Evolutionary conservation across 2,113 vertebrate species (phyloP), one percentile per base, ranked within the genome.

Genomic region (Ia io): DNA sequence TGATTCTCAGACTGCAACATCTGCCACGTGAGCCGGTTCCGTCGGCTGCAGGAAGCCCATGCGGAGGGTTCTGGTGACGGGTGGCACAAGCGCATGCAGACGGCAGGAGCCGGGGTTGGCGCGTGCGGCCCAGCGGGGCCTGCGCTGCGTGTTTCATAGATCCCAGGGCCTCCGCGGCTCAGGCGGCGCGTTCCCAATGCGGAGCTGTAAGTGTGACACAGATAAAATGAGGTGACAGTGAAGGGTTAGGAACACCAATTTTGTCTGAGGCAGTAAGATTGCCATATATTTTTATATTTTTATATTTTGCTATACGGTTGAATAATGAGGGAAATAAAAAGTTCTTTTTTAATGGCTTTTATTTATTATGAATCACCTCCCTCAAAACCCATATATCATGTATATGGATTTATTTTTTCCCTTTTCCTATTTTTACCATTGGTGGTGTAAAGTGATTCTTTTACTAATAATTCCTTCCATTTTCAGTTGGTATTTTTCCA

Each of bases 21-120:
- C 65, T 87, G 13, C 44, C 28, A 23, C 74, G 51, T 6, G 2
- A 56, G 40, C 6, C 4, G 14, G 2, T 25, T 37, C 23, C 20
- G 3, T 25, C 56, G 1, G 23, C 56, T 28, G 23, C 56, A 59
- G 56, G 56, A 11, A 59, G 56, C 9, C 23, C 23, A 4, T 3
- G 23, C 8, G 25, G 56, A 25, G 20, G 9, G 8, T 42, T 3
- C 12, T 4, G 18, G 20, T 42, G 3, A 47, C 14, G 6, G 22
- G 30, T 4, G 18, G 3, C 9, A 5, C 12, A 9, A 2, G 18
- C 12, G 0, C 11, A 6, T 12, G 5, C 18, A 18, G 23, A 1
- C 0, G 0, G 61, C 32, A 49, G 18, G 30, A 7, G 25, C 18
- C 13, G 9, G 1, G 61, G 25, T 2, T 14, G 4, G 63, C 53